These are phyloP conservation scores for Danaus plexippus DNA, from an alignment of 1,140 invertebrate genomes.

Conservation along the genomic window DNA sequence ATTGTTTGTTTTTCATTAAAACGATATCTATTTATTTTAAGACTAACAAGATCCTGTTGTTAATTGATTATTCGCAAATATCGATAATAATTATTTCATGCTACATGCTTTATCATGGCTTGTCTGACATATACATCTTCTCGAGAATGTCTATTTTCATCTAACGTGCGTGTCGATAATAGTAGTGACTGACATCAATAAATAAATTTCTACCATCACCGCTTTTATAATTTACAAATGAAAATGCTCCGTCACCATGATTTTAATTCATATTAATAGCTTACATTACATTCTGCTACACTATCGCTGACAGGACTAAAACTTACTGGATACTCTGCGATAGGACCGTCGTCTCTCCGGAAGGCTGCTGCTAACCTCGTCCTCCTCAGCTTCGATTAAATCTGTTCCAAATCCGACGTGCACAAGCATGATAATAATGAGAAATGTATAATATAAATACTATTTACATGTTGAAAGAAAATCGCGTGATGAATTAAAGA, in stretches of 20 bases:
- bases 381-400: conserved; percentile 71
- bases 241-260: conserved; percentile 19
- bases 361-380: conserved; percentile 63
- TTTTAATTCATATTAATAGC: background rate
- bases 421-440: conserved; percentile 51
- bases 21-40: too few species aligned
- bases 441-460: conserved; percentile 36
- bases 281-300: too few species aligned
- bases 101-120: background rate
- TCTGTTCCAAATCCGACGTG: conserved; percentile 51
- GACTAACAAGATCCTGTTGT: too few species aligned
- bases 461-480: conserved; percentile 35
- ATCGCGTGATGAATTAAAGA: conserved; percentile 21
- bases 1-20: too few species aligned
- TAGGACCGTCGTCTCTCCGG: conserved; percentile 58
- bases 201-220: conserved; percentile 18
- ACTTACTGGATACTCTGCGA: conserved; percentile 73
- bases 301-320: background rate
- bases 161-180: conserved; percentile 18
- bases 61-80: conserved; percentile 4
- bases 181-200: conserved; percentile 17
- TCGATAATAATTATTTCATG: conserved; percentile 4
- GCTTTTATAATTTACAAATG: conserved; percentile 15
- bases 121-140: background rate
- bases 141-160: background rate